These are phyloP conservation scores for Tauraco erythrolophus DNA, from an alignment of 2,113 vertebrate genomes.

Conservation along the genomic window DNA sequence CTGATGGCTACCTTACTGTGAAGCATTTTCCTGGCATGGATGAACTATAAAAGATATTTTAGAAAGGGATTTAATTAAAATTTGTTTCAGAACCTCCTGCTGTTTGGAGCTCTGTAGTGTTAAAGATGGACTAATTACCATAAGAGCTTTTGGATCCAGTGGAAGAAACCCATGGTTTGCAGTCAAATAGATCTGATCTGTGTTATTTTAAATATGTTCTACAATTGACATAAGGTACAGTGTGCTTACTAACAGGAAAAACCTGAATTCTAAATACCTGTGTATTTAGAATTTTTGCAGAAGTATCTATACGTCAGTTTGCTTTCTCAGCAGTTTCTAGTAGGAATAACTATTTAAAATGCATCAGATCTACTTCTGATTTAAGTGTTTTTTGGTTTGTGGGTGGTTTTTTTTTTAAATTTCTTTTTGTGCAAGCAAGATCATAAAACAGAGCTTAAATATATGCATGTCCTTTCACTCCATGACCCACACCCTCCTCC, in stretches of 20 bases:
- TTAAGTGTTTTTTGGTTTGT: neutral
- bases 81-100: neutral
- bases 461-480: neutral
- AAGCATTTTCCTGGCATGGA: neutral
- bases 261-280: neutral
- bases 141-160: neutral
- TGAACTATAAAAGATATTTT: neutral
- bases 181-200: neutral
- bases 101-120: neutral
- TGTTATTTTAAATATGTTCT: neutral
- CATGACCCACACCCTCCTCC: fast-evolving
- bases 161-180: neutral
- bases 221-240: neutral
- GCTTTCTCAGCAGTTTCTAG: neutral
- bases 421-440: neutral
- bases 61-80: neutral
- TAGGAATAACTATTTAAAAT: neutral
- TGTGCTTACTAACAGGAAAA: neutral
- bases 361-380: neutral
- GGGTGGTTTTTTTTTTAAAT: neutral
- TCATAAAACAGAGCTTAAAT: neutral
- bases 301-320: neutral
- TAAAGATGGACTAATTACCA: neutral
- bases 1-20: neutral
- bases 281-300: neutral